Percentiles rank a stretch among this genome's conserved stretches.
These are phyloP conservation scores for Cossypha heuglini DNA, from an alignment of 2,797 vertebrate species.

Conservation along the genomic window DNA sequence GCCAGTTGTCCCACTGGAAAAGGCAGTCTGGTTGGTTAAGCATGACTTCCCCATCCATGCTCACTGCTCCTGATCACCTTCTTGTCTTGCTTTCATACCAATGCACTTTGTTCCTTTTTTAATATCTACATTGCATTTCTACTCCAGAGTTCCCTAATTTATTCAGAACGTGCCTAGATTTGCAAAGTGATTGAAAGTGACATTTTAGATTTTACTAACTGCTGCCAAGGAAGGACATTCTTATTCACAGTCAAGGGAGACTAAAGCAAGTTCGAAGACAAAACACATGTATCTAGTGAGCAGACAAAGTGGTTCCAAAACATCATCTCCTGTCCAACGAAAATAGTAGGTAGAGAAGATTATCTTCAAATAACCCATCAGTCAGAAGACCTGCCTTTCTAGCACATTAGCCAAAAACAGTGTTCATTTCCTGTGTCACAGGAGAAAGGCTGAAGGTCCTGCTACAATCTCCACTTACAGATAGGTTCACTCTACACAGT, in stretches of 20 bases:
- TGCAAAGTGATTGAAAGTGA: background rate
- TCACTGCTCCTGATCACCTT: background rate
- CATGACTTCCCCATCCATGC: background rate
- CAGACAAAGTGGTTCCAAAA: background rate
- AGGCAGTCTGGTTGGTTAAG: background rate
- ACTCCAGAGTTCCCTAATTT: background rate
- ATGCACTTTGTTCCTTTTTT: background rate
- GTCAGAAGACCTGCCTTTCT: background rate
- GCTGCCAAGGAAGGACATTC: background rate
- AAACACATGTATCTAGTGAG: background rate
- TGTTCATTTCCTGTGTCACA: background rate
- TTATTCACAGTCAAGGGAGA: background rate
- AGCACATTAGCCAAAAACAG: background rate
- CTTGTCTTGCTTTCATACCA: background rate
- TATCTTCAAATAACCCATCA: background rate
- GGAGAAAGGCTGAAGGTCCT: background rate
- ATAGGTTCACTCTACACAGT: background rate
- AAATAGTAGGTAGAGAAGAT: background rate
- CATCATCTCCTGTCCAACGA: background rate
- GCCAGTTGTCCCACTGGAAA: fast-evolving
- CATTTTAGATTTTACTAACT: background rate
- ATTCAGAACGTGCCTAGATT: background rate
- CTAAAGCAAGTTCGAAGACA: background rate
- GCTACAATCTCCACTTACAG: background rate
- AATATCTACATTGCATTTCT: background rate